Percentiles rank a stretch among this genome's conserved stretches.
phyloP scores from a whole-genome alignment of 2,113 vertebrate genomes.

The Sardina pilchardus region DNA sequence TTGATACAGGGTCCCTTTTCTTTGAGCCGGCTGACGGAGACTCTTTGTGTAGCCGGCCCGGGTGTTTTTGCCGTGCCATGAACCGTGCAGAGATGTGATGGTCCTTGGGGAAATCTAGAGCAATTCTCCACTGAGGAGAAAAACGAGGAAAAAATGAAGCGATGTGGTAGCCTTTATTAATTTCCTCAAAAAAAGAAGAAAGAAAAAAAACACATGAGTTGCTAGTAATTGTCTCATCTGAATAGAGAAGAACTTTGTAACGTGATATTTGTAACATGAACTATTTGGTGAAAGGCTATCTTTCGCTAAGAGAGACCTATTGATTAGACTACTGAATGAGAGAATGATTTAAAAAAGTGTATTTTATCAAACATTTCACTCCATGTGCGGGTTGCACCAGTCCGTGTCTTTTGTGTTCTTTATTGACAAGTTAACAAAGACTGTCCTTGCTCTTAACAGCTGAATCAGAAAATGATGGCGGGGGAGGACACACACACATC shows the following conservation, averaged over 20 bases:
- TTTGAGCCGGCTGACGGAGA: conserved; percentile 66
- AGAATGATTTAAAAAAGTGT: neutral
- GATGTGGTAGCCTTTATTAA: neutral
- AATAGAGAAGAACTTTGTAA: neutral
- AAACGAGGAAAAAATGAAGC: neutral
- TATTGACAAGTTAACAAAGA: conserved; percentile 59
- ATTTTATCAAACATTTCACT: neutral
- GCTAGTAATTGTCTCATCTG: neutral
- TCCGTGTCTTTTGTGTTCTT: neutral
- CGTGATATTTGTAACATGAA: neutral
- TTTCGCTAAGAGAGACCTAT: neutral
- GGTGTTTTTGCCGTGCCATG: conserved; percentile 51
- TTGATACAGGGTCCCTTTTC: conserved; percentile 73
- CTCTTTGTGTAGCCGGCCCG: conserved; percentile 69
- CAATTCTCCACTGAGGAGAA: neutral
- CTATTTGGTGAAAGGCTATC: neutral
- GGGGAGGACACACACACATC: conserved; percentile 38
- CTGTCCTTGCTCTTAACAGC: conserved; percentile 62
- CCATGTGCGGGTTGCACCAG: neutral
- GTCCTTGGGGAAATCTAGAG: conserved; percentile 63
- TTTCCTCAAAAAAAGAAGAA: conserved; percentile 8
- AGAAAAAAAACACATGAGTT: neutral
- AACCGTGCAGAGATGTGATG: conserved; percentile 44
- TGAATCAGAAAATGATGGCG: conserved; percentile 49
- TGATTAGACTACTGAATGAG: neutral